Percentiles rank a stretch among this genome's conserved stretches.
These are phyloP conservation scores for Odontomyia ornata DNA, from an alignment of 2,888 invertebrate species.

Conservation along the genomic window DNA sequence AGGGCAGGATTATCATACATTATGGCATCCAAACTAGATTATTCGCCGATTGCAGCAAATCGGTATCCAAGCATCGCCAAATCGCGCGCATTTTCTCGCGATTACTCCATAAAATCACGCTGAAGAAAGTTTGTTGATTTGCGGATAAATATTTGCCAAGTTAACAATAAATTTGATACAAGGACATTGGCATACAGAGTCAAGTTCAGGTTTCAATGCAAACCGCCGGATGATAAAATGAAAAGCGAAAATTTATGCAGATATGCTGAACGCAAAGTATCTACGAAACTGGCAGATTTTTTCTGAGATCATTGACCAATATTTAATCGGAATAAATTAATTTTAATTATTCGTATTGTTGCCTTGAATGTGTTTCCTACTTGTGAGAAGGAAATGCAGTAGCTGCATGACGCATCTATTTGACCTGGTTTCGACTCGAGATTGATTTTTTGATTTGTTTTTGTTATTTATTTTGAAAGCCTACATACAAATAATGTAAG, in stretches of 20 bases:
- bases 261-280: not conserved
- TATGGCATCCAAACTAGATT: not conserved
- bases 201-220: slow-evolving; percentile 33
- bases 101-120: not conserved
- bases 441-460: not conserved
- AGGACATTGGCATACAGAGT: slow-evolving; percentile 13
- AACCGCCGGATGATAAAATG: not conserved
- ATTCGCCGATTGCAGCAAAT: slow-evolving; percentile 3
- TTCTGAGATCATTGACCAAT: slow-evolving; percentile 38
- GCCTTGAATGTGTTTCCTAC: slow-evolving; percentile 3
- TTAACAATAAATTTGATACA: slow-evolving; percentile 26
- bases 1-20: slow-evolving; percentile 5
- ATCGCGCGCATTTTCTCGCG: not conserved
- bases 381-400: slow-evolving; percentile 2
- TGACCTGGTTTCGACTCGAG: not conserved
- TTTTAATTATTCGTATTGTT: not conserved
- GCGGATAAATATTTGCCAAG: not conserved
- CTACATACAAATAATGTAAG: not conserved
- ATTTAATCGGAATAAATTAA: slow-evolving; percentile 6
- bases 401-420: not conserved
- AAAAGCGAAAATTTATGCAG: slow-evolving; percentile 16
- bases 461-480: not conserved
- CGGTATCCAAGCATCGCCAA: not conserved
- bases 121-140: slow-evolving; percentile 15
- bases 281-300: not conserved